Evolutionary conservation across 2,888 invertebrate genomes (phyloP).

Genomic region (Sphecodes monilicornis): DNA sequence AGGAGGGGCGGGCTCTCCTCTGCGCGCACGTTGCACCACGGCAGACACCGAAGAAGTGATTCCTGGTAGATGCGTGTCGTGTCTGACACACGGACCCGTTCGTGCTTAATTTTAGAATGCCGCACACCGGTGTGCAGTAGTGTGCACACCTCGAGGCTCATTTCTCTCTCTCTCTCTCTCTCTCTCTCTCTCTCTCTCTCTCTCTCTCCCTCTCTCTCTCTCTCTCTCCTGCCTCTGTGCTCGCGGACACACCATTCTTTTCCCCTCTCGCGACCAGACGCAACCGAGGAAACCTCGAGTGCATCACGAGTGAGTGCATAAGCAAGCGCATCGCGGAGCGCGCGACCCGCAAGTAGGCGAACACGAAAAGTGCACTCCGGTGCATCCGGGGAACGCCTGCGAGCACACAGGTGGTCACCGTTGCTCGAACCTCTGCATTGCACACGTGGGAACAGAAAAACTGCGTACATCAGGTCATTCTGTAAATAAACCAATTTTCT

Average conservation of each 20-base stretch:
- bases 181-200: conserved; percentile 30
- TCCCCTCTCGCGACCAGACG: not conserved
- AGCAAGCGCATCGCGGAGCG: conserved; percentile 62
- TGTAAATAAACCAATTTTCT: not conserved
- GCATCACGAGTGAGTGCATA: conserved; percentile 50
- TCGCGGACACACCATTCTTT: conserved; percentile 9
- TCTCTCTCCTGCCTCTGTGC: not conserved
- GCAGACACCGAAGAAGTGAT: conserved; percentile 44
- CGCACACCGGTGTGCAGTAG: conserved; percentile 30
- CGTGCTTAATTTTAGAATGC: conserved; percentile 67
- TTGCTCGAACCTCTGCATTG: not conserved
- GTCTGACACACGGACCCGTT: conserved; percentile 32
- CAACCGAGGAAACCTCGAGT: conserved; percentile 40
- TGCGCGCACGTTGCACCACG: not conserved
- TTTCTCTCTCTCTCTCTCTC: conserved; percentile 24
- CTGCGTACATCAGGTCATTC: not conserved
- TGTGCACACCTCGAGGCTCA: too few species aligned
- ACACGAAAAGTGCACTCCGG: conserved; percentile 44
- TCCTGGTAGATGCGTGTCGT: conserved; percentile 65
- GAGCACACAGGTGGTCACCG: not conserved
- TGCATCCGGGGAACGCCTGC: not conserved
- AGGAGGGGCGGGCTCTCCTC: not conserved
- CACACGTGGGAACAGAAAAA: not conserved
- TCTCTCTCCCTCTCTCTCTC: conserved; percentile 18
- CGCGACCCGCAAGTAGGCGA: conserved; percentile 55